Percentiles rank a stretch among this genome's conserved stretches.
These are phyloP conservation scores for Acanthopagrus latus DNA, from an alignment of 2,797 vertebrate species.

Conservation along the genomic window DNA sequence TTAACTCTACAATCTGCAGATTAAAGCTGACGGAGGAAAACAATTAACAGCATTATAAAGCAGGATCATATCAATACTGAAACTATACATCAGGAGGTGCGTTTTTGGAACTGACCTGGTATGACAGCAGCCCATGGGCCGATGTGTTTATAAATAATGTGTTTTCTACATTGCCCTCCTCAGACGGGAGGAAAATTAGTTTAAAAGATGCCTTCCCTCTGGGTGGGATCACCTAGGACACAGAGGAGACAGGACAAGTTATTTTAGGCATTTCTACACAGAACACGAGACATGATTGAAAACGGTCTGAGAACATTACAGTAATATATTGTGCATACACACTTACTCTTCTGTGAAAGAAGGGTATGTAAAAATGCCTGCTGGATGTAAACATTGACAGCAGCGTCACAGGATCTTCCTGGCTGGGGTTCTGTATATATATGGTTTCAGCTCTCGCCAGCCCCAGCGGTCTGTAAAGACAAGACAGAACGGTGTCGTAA, in stretches of 20 bases:
- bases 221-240: constrained; percentile 92
- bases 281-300: background rate
- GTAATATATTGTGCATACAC: background rate
- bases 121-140: constrained; percentile 93
- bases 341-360: constrained; percentile 94
- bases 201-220: constrained; percentile 95
- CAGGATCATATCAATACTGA: background rate
- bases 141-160: constrained; percentile 99
- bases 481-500: constrained; percentile 37
- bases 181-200: constrained; percentile 95
- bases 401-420: constrained; percentile 93
- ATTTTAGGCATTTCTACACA: constrained; percentile 1
- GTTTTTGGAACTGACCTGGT: constrained; percentile 88
- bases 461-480: constrained; percentile 88
- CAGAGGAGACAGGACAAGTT: constrained; percentile 11
- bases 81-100: background rate
- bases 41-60: background rate
- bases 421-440: constrained; percentile 94
- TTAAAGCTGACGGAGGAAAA: background rate
- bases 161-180: constrained; percentile 96
- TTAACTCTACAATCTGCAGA: background rate
- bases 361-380: constrained; percentile 96
- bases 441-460: constrained; percentile 94
- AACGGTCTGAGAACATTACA: background rate
- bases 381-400: constrained; percentile 96